A percentile compares a stretch with the other conserved stretches of the same genome.
Conservation (phyloP, 1,140 invertebrate genomes). For the Drosophila pseudoobscura region DNA sequence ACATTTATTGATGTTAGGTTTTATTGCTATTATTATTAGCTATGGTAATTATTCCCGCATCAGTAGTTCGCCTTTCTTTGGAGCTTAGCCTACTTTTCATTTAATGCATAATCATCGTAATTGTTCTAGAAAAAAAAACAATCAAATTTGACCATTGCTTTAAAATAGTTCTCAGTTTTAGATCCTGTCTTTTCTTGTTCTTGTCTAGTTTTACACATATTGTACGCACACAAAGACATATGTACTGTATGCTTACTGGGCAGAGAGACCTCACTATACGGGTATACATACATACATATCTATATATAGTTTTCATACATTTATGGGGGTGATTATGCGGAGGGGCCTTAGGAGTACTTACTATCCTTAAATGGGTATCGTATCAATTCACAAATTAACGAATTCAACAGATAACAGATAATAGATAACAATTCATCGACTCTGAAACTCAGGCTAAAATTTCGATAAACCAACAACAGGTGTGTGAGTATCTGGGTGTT, state of each 20-base stretch:
- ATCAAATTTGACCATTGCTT: slow-evolving; percentile 61
- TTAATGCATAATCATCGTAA: slow-evolving; percentile 46
- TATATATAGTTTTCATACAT: slow-evolving; percentile 19
- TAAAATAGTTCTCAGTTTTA: slow-evolving; percentile 61
- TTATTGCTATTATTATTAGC: slow-evolving; percentile 17
- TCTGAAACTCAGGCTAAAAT: slow-evolving; percentile 29
- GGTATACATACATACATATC: slow-evolving; percentile 21
- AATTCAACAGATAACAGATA: slow-evolving; percentile 1
- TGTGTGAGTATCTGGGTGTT: not conserved
- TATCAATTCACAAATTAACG: slow-evolving; percentile 52
- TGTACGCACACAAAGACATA: too few relatives aligned
- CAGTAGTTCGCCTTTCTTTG: slow-evolving; percentile 40
- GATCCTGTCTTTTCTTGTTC: not conserved
- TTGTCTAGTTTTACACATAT: slow-evolving; percentile 5
- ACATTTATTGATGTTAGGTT: slow-evolving; percentile 27
- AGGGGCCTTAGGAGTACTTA: slow-evolving; percentile 52
- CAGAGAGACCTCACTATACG: slow-evolving; percentile 30
- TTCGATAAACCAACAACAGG: slow-evolving; percentile 27
- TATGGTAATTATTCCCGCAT: slow-evolving; percentile 41
- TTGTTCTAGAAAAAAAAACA: slow-evolving; percentile 60
- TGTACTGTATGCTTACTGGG: slow-evolving; percentile 19
- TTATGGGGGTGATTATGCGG: slow-evolving; percentile 28
- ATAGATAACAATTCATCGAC: slow-evolving; percentile 38
- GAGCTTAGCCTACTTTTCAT: slow-evolving; percentile 41
- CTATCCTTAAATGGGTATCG: slow-evolving; percentile 1